Evolutionary conservation across 2,113 vertebrate genomes (phyloP).

Genomic region (Cyprinodon brontotheroides): DNA sequence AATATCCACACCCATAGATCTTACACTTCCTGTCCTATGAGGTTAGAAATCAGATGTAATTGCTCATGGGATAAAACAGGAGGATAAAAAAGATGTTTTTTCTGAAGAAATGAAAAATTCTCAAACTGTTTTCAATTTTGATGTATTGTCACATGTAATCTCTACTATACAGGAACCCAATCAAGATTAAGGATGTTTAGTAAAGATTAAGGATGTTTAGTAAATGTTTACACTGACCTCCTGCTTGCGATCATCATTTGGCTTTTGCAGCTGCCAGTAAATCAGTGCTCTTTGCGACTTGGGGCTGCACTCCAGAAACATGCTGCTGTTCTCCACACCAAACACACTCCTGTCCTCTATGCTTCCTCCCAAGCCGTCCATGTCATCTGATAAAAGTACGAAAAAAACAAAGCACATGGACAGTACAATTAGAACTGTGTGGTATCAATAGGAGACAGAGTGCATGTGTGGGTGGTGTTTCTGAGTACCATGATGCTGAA

Average conservation of each 20-base stretch:
- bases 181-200: background rate
- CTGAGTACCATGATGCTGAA: constrained; percentile 91
- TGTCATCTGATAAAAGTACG: constrained; percentile 79
- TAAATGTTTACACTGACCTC: constrained; percentile 81
- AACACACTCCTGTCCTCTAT: constrained; percentile 93
- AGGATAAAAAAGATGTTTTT: background rate
- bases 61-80: constrained; percentile 25
- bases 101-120: no score
- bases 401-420: constrained; percentile 7
- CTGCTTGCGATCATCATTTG: constrained; percentile 88
- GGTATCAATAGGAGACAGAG: background rate
- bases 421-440: background rate
- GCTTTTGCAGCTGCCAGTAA: constrained; percentile 95
- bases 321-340: constrained; percentile 97
- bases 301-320: constrained; percentile 95
- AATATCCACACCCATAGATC: constrained; percentile 34
- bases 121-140: background rate
- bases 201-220: background rate
- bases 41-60: constrained; percentile 29
- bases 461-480: background rate
- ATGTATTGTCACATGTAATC: background rate
- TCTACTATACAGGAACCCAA: background rate
- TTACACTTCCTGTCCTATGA: constrained; percentile 9
- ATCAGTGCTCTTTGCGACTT: constrained; percentile 92
- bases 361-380: constrained; percentile 77